A percentile compares a stretch with the other conserved stretches of the same genome.
Conservation (phyloP, 2,113 vertebrate species). For the Sigmodon hispidus region DNA sequence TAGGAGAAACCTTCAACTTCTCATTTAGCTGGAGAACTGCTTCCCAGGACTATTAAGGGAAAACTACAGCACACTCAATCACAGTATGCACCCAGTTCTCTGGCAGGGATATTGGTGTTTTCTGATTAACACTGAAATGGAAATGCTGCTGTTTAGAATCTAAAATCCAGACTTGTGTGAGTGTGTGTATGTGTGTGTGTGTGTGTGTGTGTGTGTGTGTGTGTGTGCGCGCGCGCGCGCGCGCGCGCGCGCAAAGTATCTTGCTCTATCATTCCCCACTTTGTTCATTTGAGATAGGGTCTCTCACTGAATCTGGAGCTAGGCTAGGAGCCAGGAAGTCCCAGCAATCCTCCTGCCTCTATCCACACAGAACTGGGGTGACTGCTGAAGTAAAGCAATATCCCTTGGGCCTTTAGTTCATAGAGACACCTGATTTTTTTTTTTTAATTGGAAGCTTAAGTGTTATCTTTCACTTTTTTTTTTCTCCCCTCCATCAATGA, state of each 20-base stretch:
- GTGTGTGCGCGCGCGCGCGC: too few relatives aligned
- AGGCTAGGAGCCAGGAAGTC: not conserved
- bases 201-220: not conserved
- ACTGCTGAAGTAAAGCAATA: not conserved
- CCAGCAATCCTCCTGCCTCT: not conserved
- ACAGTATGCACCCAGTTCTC: not conserved
- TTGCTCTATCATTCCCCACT: not conserved
- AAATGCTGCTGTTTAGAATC: not conserved
- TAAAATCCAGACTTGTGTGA: not conserved
- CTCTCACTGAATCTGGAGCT: not conserved
- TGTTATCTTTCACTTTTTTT: not conserved
- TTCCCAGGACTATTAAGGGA: not conserved
- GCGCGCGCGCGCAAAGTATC: too few relatives aligned
- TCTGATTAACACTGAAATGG: not conserved
- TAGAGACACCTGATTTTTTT: not conserved
- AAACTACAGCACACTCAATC: not conserved
- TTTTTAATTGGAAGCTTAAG: not conserved
- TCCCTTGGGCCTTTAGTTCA: not conserved
- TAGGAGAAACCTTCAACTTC: not conserved
- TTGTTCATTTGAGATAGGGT: not conserved
- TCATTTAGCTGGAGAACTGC: not conserved
- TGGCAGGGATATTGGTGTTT: not conserved
- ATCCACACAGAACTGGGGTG: not conserved
- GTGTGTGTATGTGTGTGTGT: not conserved
- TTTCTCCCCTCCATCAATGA: not conserved